Evolutionary conservation across 2,888 invertebrate genomes (phyloP).

Genomic region (Strigamia maritima): DNA sequence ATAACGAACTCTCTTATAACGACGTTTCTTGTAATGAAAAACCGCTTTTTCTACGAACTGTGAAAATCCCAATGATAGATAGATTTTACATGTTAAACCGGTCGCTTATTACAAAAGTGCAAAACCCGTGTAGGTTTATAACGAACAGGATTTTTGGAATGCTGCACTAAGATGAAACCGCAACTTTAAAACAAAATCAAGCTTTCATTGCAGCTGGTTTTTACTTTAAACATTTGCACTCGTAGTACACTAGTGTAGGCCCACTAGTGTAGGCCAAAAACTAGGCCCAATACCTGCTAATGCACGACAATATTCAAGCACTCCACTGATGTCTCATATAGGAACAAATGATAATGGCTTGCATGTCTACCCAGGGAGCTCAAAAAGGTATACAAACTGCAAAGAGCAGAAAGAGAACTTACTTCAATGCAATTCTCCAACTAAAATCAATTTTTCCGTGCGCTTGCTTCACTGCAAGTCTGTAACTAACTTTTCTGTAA

Average conservation of each 20-base stretch:
- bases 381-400: neutral
- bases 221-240: neutral
- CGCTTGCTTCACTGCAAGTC: neutral
- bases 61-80: too few species aligned
- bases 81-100: too few species aligned
- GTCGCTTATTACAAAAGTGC: too few species aligned
- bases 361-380: neutral
- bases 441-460: neutral
- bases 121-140: too few species aligned
- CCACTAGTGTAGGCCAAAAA: neutral
- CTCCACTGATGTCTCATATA: neutral
- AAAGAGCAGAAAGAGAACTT: neutral
- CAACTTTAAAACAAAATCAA: too few species aligned
- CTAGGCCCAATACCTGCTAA: neutral
- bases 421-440: neutral
- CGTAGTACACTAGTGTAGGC: neutral
- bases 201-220: too few species aligned
- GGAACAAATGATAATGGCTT: neutral
- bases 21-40: too few species aligned
- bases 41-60: too few species aligned
- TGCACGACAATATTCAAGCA: neutral
- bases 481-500: neutral
- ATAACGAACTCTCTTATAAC: too few species aligned
- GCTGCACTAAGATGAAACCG: too few species aligned
- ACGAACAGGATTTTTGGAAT: too few species aligned